Conservation (phyloP, 2,797 vertebrate genomes). For the Carduelis carduelis region DNA sequence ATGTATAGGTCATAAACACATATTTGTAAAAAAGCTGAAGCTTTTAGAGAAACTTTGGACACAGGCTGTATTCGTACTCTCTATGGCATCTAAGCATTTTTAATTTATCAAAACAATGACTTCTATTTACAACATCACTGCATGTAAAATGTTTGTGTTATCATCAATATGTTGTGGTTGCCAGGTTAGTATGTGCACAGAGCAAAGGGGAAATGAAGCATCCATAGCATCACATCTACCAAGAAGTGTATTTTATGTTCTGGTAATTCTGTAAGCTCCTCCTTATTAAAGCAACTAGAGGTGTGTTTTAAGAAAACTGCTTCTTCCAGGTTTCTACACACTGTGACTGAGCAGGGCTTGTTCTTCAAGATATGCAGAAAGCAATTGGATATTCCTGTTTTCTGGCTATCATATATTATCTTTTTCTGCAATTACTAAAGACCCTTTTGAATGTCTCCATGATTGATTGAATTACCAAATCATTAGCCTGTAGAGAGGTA, state of each 20-base stretch:
- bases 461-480: neutral
- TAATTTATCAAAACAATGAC: neutral
- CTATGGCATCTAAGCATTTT: neutral
- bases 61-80: neutral
- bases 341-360: neutral
- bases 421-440: neutral
- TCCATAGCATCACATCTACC: neutral
- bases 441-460: neutral
- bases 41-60: neutral
- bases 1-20: neutral
- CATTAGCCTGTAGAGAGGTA: neutral
- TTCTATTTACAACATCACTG: neutral
- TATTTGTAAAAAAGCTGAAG: neutral
- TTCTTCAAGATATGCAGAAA: neutral
- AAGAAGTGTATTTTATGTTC: neutral
- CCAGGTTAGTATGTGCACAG: neutral
- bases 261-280: neutral
- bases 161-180: neutral
- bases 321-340: accelerated
- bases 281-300: neutral
- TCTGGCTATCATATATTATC: neutral
- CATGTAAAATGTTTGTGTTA: neutral
- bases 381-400: neutral
- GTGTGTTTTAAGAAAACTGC: neutral
- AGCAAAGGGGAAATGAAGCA: neutral